Base-by-base conservation (phyloP, 2,797 vertebrate species). In the Numenius phaeopus region DNA sequence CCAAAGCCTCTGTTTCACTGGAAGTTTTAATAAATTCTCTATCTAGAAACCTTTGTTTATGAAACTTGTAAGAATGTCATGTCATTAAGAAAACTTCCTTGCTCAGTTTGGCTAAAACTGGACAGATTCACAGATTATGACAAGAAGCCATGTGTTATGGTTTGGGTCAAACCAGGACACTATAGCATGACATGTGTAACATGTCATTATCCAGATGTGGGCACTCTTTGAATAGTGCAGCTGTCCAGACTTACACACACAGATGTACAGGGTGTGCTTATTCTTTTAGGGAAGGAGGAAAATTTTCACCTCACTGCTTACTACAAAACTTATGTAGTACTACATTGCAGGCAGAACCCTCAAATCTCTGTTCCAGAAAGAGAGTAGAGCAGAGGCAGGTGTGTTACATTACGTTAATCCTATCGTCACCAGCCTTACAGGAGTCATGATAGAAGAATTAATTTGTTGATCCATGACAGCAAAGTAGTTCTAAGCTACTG, bases 381-480 rank as follows among this genome's bases (percentile, higher is more conserved):
- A 27, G n/a, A 37, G 24, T 14, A 40, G n/a, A 75, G 54, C 47
- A 29, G 20, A 73, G 71, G 24, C 39, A 78, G 22, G 18, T 82
- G 9, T 78, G 29, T 85, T 55, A 67, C 2, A 4, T 77, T 46
- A 26, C 39, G 19, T 65, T 87, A 90, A 90, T 90, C 29, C 44
- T 77, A 7, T 61, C n/a, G 65, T 65, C 73, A 65, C n/a, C 32
- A 64, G 29, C 12, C 70, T 61, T 65, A 66, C 32, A 44, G 52
- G 49, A 49, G 13, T 88, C 18, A 32, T 30, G 50, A 30, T 2
- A 75, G 59, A 76, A 64, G 69, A 85, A 70, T 76, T 79, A 69
- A 37, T 77, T 89, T 87, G 32, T 89, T 94, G 50, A 59, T 80
- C 37, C 18, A 4, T 83, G 82, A 55, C 54, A 94, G n/a, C 46